Conservation (phyloP, 2,888 invertebrate species). For the Hipparchia semele region DNA sequence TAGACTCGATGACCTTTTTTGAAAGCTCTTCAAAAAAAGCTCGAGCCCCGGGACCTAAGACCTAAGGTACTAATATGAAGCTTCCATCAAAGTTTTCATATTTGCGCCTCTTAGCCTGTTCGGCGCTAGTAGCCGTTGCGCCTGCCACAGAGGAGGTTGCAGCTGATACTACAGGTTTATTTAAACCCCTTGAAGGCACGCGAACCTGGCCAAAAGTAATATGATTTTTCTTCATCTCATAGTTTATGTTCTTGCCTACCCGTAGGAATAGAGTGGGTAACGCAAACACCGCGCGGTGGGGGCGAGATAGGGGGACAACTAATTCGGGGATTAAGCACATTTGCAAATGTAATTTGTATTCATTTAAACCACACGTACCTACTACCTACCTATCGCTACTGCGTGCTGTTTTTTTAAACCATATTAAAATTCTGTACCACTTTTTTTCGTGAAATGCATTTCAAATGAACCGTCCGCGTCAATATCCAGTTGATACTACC, state of each 20-base stretch:
- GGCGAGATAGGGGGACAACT: slow-evolving; percentile 53
- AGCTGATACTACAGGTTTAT: too few relatives aligned
- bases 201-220: not conserved
- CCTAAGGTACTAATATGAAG: too few relatives aligned
- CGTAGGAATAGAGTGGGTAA: slow-evolving; percentile 22
- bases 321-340: slow-evolving; percentile 81
- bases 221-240: not conserved
- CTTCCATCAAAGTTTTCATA: too few relatives aligned
- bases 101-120: too few relatives aligned
- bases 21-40: too few relatives aligned
- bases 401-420: slow-evolving; percentile 7
- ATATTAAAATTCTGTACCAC: not conserved
- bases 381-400: slow-evolving; percentile 9
- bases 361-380: slow-evolving; percentile 63
- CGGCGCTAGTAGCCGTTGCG: too few relatives aligned
- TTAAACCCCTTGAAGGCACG: too few relatives aligned
- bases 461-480: not conserved
- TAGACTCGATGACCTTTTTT: too few relatives aligned
- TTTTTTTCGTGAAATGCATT: not conserved
- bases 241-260: slow-evolving; percentile 7
- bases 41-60: too few relatives aligned
- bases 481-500: not conserved
- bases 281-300: slow-evolving; percentile 38
- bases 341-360: slow-evolving; percentile 82
- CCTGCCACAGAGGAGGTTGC: too few relatives aligned